Percentiles rank a stretch among this genome's conserved stretches.
phyloP scores from a whole-genome alignment of 2,113 vertebrate species.

The Oryzias woworae region DNA sequence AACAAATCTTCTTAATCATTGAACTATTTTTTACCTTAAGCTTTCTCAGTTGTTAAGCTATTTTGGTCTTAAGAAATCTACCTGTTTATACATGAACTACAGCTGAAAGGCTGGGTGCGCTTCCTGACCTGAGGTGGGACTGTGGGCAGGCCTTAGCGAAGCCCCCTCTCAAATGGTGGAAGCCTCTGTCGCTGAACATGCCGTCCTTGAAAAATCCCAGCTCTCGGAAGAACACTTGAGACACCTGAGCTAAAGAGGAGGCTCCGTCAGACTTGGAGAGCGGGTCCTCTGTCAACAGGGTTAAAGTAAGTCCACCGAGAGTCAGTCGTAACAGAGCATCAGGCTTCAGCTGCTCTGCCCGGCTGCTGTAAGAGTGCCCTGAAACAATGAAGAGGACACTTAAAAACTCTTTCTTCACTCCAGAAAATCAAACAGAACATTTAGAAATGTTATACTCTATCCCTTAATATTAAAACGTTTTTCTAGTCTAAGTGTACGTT shows the following conservation, averaged over 20 bases:
- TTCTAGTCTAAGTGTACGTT: no score
- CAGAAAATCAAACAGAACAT: background rate
- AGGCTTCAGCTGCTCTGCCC: constrained; percentile 80
- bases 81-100: no score
- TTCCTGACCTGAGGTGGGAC: constrained; percentile 83
- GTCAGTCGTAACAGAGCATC: constrained; percentile 83
- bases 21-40: no score
- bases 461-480: no score
- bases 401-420: background rate
- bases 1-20: no score
- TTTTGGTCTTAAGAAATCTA: no score
- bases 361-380: constrained; percentile 75
- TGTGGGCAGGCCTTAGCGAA: constrained; percentile 86
- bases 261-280: constrained; percentile 27
- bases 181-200: constrained; percentile 86
- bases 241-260: constrained; percentile 69
- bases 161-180: constrained; percentile 76
- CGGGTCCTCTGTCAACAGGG: constrained; percentile 81
- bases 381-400: constrained; percentile 5
- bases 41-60: no score
- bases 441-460: no score
- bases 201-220: constrained; percentile 82
- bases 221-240: constrained; percentile 81
- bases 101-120: background rate
- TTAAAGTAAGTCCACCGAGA: constrained; percentile 84